Base-by-base conservation (phyloP, 2,888 invertebrate genomes). In the Aleiodes testaceus region DNA sequence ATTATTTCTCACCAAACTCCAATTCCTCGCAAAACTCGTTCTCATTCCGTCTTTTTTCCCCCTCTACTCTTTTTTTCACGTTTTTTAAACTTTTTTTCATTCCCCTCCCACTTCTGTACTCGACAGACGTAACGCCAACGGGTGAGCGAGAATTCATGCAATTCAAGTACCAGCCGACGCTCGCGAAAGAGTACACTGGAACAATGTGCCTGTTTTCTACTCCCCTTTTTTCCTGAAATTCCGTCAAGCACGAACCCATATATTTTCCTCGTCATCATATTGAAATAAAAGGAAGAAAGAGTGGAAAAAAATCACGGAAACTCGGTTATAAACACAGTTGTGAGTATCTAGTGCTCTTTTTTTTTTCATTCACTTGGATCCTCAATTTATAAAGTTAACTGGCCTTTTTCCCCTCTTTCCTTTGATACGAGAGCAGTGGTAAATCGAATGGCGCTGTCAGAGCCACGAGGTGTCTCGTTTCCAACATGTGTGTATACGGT, bases 101-200 rank as follows among this genome's bases (percentile, higher is more conserved):
- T 36, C 52, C 42, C 42, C 47, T 66, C 26, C 52, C 44, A 36
- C 47, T 66, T 30, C 49, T 66, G 65, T 44, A 67, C 67, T 72
- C 55, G 26, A 26, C 49, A 45, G 55, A 65, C 53, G 53, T 74
- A 72, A 72, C 69, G 74, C 70, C 75, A 71, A 59, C 70, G 52
- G 70, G 45, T 69, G 52, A 55, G 59, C 61, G 70, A 73, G 72
- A 42, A 69, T 75, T 73, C 73, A 75, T 73, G 70, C 52, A 70
- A 70, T 70, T 70, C 70, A 70, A 70, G 65, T 55, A 55, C 70
- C 52, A 69, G 44, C 69, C 64, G 55, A 70, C 70, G 53, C 53
- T 53, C 55, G 65, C 45, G 36, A 36, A 36, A 36, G 36, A 70
- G 47, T 55, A 53, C 36, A 42, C 45, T 45, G 53, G 45, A 69